Evolutionary conservation across 2,888 invertebrate genomes (phyloP), one percentile per base, ranked within the genome.

Genomic region (Pantelozetes paolii): DNA sequence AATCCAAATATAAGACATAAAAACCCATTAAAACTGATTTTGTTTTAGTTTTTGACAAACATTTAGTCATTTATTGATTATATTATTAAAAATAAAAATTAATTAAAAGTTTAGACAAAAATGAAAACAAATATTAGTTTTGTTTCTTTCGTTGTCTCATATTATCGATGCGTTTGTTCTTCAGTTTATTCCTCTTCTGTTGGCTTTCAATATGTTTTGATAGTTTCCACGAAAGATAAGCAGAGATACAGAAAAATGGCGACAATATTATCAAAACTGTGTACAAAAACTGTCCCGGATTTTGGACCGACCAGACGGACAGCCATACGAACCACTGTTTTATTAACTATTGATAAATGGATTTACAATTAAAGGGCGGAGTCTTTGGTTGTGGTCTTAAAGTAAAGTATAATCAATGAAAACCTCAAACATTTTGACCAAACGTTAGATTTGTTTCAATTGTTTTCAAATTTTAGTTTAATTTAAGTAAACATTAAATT

Each of bases 181-280:
- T 83, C 77, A 84, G 84, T 76, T 85, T 84, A 77, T 85, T 83
- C 50, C 84, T 83, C 77, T 84, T 84, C 75, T 85, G 84, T 77
- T 85, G 83, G 32, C 82, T 82, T 77, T 85, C 84, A 75, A 86
- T 82, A 75, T 84, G 83, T 78, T 84, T 84, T 2, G 85, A 84
- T 54, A 85, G 80, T 76, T 84, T 83, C 84, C 84, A 85, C 2
- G 85, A 85, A 23, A 85, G 79, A 64, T 84, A 79, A 40, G 85
- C 84, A 79, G 85, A 85, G 32, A 85, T 82, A 64, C 84, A 80
- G 77, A 86, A 84, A 72, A 85, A 81, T 23, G 85, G 85, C 13
- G 85, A 84, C 45, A 85, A 80, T 73, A 82, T 81, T 48, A 86
- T 79, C 20, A 86, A 80, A 15, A 85, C 82, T 79, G 84, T 84